Base-by-base conservation (phyloP, 2,113 vertebrate genomes). In the Carollia perspicillata region DNA sequence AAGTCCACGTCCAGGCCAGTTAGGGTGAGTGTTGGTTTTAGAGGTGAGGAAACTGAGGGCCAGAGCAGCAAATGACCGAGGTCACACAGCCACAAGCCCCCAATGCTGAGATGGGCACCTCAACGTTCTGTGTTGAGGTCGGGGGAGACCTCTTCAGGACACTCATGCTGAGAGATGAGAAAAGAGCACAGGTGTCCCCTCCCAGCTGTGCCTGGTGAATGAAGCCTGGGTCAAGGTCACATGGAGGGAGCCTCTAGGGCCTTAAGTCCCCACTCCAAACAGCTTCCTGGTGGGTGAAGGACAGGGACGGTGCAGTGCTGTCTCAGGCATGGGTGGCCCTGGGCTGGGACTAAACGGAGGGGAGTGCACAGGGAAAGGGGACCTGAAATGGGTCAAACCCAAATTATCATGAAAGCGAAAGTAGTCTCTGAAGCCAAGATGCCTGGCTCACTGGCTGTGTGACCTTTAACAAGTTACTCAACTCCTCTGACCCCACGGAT, bases 1-100 rank as follows among this genome's bases (percentile, higher is more conserved):
- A 51, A 3, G 28, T 28, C 10, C 14, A 8, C 1, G 0, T 51
- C 44, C 2, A 11, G 16, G 30, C n/a, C 18, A 11, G 4, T 23
- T 37, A 26, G 72, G 58, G 35, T 5, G 71, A 58, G 16, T 6
- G 28, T 65, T 40, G 13, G 6, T 17, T 30, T 60, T 12, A 40
- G 11, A 37, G 40, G 17, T 0, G 6, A 47, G 53, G 65, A 60
- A 18, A 26, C 30, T 6, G 26, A 69, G 22, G 23, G 7, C 13
- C 20, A 47, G 66, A 72, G 51, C 14, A 20, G 53, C 37, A 11
- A 22, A 40, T n/a, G 69, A 16, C 44, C 47, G 5, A 4, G 20
- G 42, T 8, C 65, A 23, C 1, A 0, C 0, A 4, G 44, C 35
- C 0, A 5, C 17, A 14, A 47, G 22, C n/a, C 44, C 49, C 18